Base-by-base conservation (phyloP, 2,113 vertebrate genomes). In the Haplochromis vanheusdeni region DNA sequence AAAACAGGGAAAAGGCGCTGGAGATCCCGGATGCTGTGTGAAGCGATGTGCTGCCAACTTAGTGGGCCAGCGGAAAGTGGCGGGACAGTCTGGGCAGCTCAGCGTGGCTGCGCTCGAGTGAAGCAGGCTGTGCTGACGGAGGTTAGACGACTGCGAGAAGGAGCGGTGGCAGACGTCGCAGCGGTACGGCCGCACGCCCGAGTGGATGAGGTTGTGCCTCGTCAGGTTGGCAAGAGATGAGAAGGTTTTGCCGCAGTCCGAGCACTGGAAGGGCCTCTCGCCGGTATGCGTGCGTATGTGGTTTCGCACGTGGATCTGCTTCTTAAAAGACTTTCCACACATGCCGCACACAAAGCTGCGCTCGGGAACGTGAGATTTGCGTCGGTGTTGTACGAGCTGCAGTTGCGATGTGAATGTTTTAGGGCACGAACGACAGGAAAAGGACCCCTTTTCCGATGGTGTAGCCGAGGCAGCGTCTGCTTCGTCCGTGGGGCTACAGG, bases 281-380 rank as follows among this genome's bases (percentile, higher is more conserved):
- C 98, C 98, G 0, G 98, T 99, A 79, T 99, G 98, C 0, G 97
- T 98, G 23, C 97, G 96, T 70, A 97, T 94, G 92, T 99, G 98
- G 87, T 98, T 98, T 5, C 96, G 96, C 23, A 98, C 95, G 0
- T 98, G 97, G 42, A 98, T 97, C 87, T 97, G 96, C 93, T 98
- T 98, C 93, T 97, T 98, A 81, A 98, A 98, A 23, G 96, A 94
- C 91, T 97, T 98, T 16, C 96, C 96, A 0, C 97, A 98, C 12
- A 98, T 89, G 11, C 95, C 96, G 2, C 98, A 98, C 8, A 96
- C 83, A 81, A 98, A 98, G 86, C 95, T 94, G 6, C 97, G 95
- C 86, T 98, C 97, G 0, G 94, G 33, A 3, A 93, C 95, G 0
- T 98, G 98, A 1, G 96, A 94, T 0, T 96, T 95, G 1, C 96